phyloP scores from a whole-genome alignment of 1,140 invertebrate genomes.

The Cyclina sinensis region DNA sequence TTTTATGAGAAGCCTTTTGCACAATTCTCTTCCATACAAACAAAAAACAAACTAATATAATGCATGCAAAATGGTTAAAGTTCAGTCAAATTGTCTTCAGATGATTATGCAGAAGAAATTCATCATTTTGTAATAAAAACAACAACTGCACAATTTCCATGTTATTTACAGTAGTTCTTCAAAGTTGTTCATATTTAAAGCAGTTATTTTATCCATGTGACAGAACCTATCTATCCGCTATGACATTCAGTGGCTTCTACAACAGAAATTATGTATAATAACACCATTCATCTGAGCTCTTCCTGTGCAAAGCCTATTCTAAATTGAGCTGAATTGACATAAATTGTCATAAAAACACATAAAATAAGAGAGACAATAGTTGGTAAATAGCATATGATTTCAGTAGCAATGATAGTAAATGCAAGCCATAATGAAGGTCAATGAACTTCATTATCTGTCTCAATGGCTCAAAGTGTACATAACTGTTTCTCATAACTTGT shows the following conservation, averaged over 20 bases:
- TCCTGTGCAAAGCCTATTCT: background rate
- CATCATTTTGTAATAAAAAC: too few relatives aligned
- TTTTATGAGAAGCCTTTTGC: too few relatives aligned
- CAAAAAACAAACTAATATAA: too few relatives aligned
- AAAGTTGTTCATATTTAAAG: background rate
- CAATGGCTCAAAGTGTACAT: too few relatives aligned
- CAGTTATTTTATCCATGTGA: constrained; percentile 11
- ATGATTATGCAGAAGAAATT: too few relatives aligned
- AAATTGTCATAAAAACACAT: background rate
- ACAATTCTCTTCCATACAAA: too few relatives aligned
- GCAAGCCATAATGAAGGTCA: background rate
- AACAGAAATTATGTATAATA: constrained; percentile 3
- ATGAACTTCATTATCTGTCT: background rate
- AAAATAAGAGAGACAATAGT: constrained; percentile 10
- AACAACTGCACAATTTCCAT: too few relatives aligned
- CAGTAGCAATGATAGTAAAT: too few relatives aligned
- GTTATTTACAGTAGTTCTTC: background rate
- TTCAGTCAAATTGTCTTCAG: too few relatives aligned
- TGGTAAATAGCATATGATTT: too few relatives aligned
- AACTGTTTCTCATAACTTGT: too few relatives aligned
- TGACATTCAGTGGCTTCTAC: constrained; percentile 8
- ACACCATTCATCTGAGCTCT: background rate
- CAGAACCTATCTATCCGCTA: constrained; percentile 39
- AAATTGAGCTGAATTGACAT: constrained; percentile 3
- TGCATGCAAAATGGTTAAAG: too few relatives aligned